Conservation (phyloP, 2,113 vertebrate species). For the Colinus virginianus region DNA sequence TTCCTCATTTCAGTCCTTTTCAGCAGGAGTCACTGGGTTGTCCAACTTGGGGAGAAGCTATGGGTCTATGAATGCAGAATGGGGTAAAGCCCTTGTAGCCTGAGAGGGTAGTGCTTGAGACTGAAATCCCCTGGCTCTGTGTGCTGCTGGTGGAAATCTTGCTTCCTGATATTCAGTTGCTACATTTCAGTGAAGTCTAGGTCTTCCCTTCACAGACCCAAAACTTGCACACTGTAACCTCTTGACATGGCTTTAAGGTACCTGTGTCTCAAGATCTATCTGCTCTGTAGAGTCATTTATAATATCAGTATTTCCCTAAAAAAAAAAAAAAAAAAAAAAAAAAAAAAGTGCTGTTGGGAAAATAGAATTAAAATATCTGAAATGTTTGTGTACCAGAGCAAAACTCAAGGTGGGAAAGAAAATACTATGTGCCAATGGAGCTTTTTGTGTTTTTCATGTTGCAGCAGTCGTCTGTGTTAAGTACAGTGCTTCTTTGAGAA, state of each 20-base stretch:
- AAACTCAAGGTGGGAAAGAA: not conserved
- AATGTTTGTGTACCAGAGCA: not conserved
- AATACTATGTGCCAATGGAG: not conserved
- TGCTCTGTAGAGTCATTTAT: not conserved
- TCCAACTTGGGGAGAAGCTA: fast-evolving
- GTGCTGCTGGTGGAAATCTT: not conserved
- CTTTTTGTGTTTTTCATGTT: not conserved
- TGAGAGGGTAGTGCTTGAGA: fast-evolving
- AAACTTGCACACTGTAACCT: not conserved
- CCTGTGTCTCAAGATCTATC: not conserved
- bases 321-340: not conserved
- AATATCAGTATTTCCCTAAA: not conserved
- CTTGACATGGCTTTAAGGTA: not conserved
- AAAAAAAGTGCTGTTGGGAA: not conserved
- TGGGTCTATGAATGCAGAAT: not conserved
- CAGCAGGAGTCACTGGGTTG: not conserved
- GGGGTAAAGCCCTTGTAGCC: not conserved
- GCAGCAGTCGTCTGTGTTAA: not conserved
- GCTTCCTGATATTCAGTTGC: not conserved
- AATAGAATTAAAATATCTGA: not conserved
- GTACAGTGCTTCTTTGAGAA: not conserved
- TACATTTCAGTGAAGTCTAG: not conserved
- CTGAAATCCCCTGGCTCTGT: not conserved
- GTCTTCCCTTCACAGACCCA: not conserved
- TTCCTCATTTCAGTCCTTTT: not conserved